Base-by-base conservation (phyloP, 2,797 vertebrate genomes). In the Sphaeramia orbicularis region DNA sequence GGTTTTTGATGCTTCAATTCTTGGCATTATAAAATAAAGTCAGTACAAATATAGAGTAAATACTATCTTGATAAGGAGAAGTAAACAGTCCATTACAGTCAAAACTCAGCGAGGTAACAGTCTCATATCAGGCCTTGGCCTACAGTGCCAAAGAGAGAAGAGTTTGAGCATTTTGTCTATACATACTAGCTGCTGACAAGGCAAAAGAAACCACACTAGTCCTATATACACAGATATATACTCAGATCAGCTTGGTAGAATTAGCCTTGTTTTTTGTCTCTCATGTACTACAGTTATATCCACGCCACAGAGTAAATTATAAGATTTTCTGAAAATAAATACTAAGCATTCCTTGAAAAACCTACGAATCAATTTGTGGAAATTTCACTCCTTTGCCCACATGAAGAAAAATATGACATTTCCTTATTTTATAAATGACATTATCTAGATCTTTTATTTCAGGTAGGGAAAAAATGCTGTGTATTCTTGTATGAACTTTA, bases 41-140 rank as follows among this genome's bases (percentile, higher is more conserved):
- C 71, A 82, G 78, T 89, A 91, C 83, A 93, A 92, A 93, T 90
- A 89, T 86, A 92, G 74, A 90, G 76, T 81, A 81, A 79, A 77
- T 87, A 84, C 68, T 84, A 84, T 86, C 76, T 90, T 77, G 58
- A 84, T 75, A 84, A 85, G 74, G 81, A 86, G 74, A 83, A 81
- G 77, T 83, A 78, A 91, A 91, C 83, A 90, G 88, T 90, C 84
- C 63, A 84, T 87, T 84, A 53, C 82, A 86, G 86, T 88, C 86
- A 80, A 88, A 90, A 85, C 80, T 89, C 78, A 77, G 75, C 72
- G 65, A 90, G 83, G 74, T 93, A 94, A 94, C 92, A 93, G 91
- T 94, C 93, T 89, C 86, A 70, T 62, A 83, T 85, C 79, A 82
- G 86, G 85, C 86, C 81, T 78, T 80, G 77, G 87, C 83, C 80